phyloP scores from a whole-genome alignment of 2,113 vertebrate genomes.

The Trochalopteron elliotii region DNA sequence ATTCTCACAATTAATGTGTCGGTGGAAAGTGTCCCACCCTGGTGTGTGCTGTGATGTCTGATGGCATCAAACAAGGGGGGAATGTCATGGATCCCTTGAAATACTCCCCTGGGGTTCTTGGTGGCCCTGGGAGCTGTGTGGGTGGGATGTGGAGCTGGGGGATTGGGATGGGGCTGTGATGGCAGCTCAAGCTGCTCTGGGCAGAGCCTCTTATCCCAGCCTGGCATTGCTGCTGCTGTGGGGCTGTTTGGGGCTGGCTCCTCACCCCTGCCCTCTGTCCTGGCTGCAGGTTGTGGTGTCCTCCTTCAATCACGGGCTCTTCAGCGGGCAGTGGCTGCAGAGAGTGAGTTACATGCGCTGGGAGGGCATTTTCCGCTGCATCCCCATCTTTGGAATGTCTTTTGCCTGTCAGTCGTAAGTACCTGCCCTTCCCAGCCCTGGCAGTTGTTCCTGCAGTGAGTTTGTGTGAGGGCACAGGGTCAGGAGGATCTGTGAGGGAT shows the following conservation, averaged over 20 bases:
- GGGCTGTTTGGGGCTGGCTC: neutral
- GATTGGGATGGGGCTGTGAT: neutral
- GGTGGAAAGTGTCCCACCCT: neutral
- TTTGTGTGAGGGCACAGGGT: neutral
- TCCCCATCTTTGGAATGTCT: slow-evolving; percentile 99
- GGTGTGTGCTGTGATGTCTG: neutral
- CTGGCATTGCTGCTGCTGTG: neutral
- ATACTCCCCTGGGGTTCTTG: neutral
- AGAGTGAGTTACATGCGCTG: slow-evolving; percentile 86
- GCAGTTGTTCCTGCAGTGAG: neutral
- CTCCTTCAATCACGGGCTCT: slow-evolving; percentile 93
- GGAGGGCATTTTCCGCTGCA: slow-evolving; percentile 97
- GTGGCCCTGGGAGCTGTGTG: neutral
- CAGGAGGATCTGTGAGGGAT: neutral
- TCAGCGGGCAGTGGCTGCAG: slow-evolving; percentile 89
- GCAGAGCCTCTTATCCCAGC: neutral
- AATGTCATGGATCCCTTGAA: neutral
- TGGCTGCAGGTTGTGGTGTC: slow-evolving; percentile 88
- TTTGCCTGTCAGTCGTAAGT: slow-evolving; percentile 99
- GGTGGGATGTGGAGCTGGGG: neutral
- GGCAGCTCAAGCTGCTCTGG: neutral
- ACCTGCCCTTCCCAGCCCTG: slow-evolving; percentile 5
- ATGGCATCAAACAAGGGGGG: neutral
- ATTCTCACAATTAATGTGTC: neutral
- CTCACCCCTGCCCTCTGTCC: slow-evolving; percentile 58